A percentile compares a stretch with the other conserved stretches of the same genome.
These are phyloP conservation scores for Epistrophella euchroma DNA, from an alignment of 2,888 invertebrate species.

Conservation along the genomic window DNA sequence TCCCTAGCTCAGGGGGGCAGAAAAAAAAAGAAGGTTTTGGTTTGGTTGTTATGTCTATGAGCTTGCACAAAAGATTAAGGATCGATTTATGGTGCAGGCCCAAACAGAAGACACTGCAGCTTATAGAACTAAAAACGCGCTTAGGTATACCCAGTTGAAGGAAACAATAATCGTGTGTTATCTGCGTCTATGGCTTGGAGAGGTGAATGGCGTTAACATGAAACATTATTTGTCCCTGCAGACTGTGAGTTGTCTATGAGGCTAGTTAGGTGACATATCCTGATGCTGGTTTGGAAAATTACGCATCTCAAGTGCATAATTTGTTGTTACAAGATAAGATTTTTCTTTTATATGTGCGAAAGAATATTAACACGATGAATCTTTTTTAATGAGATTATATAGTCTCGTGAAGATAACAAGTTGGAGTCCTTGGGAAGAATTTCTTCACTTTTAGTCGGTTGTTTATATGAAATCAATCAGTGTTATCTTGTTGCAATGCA, in stretches of 20 bases:
- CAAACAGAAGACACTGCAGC: constrained; percentile 31
- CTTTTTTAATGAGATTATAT: constrained; percentile 38
- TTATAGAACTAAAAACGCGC: constrained; percentile 38
- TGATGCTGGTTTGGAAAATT: constrained; percentile 42
- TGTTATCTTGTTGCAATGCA: background rate
- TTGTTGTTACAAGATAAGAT: constrained; percentile 43
- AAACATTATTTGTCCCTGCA: constrained; percentile 52
- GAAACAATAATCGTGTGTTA: constrained; percentile 71
- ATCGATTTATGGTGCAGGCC: constrained; percentile 70
- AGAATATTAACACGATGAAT: constrained; percentile 24
- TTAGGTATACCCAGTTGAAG: constrained; percentile 14
- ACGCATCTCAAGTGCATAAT: constrained; percentile 32
- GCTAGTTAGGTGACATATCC: constrained; percentile 42
- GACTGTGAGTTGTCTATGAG: constrained; percentile 55
- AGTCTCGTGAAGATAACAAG: background rate
- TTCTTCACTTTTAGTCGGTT: background rate
- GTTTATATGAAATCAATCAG: background rate
- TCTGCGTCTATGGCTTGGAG: constrained; percentile 28
- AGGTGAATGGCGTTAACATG: constrained; percentile 73
- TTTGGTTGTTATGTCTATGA: constrained; percentile 57
- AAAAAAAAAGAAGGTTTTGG: constrained; percentile 25
- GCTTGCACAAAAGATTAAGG: constrained; percentile 61
- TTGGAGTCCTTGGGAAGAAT: background rate
- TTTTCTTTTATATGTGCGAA: background rate
- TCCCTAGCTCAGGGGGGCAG: background rate